Percentiles rank a stretch among this genome's conserved stretches.
phyloP scores from a whole-genome alignment of 2,797 vertebrate species.

The Triplophysa yarkandensis region DNA sequence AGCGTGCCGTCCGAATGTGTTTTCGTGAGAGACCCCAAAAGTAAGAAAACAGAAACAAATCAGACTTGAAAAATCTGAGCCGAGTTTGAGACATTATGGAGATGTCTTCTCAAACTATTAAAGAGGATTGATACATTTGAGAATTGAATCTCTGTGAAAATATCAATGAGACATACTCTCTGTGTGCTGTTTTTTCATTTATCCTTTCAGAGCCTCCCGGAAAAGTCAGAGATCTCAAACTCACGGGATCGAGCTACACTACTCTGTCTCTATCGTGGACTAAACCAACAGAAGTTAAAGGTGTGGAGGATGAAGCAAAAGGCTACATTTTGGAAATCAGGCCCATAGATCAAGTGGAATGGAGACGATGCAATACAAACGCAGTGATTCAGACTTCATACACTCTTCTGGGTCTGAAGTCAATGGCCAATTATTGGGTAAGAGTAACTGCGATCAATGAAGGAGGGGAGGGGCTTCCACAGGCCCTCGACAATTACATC shows the following conservation, averaged over 20 bases:
- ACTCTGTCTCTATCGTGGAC: slow-evolving; percentile 84
- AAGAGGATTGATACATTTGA: no score
- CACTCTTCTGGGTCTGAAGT: slow-evolving; percentile 79
- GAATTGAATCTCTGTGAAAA: no score
- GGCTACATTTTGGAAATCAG: slow-evolving; percentile 87
- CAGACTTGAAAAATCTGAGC: no score
- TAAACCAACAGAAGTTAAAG: slow-evolving; percentile 75
- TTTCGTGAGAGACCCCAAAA: slow-evolving; percentile 79
- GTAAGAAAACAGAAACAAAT: slow-evolving; percentile 69
- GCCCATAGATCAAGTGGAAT: slow-evolving; percentile 72
- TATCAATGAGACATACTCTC: no score
- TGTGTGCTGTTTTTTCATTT: neutral
- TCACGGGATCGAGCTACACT: slow-evolving; percentile 78
- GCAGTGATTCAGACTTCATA: slow-evolving; percentile 74
- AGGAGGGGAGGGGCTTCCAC: slow-evolving; percentile 78
- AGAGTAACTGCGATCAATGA: slow-evolving; percentile 83
- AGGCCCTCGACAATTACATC: slow-evolving; percentile 72
- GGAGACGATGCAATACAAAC: slow-evolving; percentile 79
- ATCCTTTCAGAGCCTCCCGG: slow-evolving; percentile 80
- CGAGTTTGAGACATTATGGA: no score
- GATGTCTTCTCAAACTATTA: no score
- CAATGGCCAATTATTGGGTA: slow-evolving; percentile 78
- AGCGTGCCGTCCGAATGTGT: slow-evolving; percentile 79
- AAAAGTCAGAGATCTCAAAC: slow-evolving; percentile 79
- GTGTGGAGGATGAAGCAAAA: slow-evolving; percentile 72